Evolutionary conservation across 2,888 invertebrate species (phyloP), one percentile per base, ranked within the genome.

Genomic region (Bhutanitis thaidina): DNA sequence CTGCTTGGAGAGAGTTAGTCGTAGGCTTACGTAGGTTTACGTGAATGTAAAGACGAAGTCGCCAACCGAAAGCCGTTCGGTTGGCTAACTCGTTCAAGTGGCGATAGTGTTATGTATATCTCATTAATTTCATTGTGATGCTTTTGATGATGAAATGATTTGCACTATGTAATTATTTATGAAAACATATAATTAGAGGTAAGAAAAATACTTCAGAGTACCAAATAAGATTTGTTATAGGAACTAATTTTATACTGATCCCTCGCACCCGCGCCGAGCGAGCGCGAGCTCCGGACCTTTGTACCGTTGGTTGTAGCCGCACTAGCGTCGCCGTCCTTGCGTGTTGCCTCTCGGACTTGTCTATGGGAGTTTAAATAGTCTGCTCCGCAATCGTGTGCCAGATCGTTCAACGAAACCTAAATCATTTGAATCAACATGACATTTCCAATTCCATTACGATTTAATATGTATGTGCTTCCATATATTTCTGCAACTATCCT

Each of bases 81-180:
- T n/a, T 13, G 15, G 12, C 32, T 5, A 32, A 40, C 39, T 29
- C 27, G 8, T 27, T 20, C 39, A 27, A 40, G 40, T 13, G 13
- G 27, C 8, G 4, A 27, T 40, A 40, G 30, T 35, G 5, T 40
- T 39, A 29, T 40, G 49, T 59, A 59, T 49, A 57, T 59, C 60
- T 52, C n/a, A 34, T 34, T 34, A 8, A 4, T 5, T 27, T 27
- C 8, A 27, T 8, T 34, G 57, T 69, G 65, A 64, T 45, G 80
- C 80, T 80, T 80, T 68, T 63, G 66, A 71, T 71, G 67, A 71
- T 71, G 61, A 60, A 65, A 72, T 75, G 56, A 66, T 74, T 77
- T 73, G 78, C 77, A 65, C 66, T 60, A 65, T 60, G 62, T 59
- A 60, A 68, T 74, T 70, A 65, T 67, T 64, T 65, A 56, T 61